phyloP scores from a whole-genome alignment of 2,113 vertebrate species.

The Typhlomys cinereus region DNA sequence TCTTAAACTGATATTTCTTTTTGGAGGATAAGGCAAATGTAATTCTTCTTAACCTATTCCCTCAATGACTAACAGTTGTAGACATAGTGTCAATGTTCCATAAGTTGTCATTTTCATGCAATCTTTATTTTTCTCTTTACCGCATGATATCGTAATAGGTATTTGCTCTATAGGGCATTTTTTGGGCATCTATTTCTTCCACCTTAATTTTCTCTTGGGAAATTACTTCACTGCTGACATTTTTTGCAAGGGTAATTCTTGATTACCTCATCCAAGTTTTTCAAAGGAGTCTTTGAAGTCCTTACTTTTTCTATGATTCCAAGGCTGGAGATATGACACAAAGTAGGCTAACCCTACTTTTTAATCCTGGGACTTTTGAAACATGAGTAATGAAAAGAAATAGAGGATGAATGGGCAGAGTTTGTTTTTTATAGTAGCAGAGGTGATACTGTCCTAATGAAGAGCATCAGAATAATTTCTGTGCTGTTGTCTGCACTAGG shows the following conservation, averaged over 20 bases:
- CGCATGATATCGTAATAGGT: not conserved
- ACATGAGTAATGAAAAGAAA: not conserved
- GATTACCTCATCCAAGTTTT: not conserved
- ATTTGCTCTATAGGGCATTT: not conserved
- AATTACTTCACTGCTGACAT: not conserved
- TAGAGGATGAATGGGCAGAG: not conserved
- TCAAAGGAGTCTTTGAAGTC: not conserved
- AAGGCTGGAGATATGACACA: not conserved
- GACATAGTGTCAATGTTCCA: not conserved
- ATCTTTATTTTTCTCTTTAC: slow-evolving; percentile 13
- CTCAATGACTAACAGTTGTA: not conserved
- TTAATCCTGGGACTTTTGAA: not conserved
- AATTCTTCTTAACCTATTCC: not conserved
- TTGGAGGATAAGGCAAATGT: slow-evolving; percentile 30
- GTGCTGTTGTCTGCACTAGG: not conserved
- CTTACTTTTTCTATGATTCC: not conserved
- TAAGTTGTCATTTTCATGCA: not conserved
- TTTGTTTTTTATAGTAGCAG: not conserved
- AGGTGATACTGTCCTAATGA: not conserved
- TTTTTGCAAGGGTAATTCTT: not conserved
- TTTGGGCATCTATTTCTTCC: not conserved
- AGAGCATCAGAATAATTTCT: not conserved
- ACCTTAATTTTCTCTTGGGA: not conserved
- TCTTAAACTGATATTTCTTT: slow-evolving; percentile 45
- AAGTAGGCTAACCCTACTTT: not conserved